These are phyloP conservation scores for Caenorhabditis afra DNA, from an alignment of 2,888 invertebrate genomes.

Conservation along the genomic window DNA sequence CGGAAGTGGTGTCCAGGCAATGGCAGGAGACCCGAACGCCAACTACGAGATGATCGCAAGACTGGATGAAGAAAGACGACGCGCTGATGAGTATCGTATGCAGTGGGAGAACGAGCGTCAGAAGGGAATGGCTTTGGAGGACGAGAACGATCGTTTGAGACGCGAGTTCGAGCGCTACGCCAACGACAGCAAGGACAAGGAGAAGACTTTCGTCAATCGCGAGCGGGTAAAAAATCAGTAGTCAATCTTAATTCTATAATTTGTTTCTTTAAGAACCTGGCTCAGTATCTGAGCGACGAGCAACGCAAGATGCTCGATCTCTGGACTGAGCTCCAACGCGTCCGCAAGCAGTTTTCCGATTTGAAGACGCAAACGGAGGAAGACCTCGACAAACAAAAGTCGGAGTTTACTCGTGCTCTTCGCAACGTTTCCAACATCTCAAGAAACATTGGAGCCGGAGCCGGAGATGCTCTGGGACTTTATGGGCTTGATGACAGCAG, in stretches of 20 bases:
- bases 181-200: slow-evolving; percentile 75
- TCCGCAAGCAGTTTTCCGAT: slow-evolving; percentile 78
- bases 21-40: slow-evolving; percentile 75
- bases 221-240: slow-evolving; percentile 63
- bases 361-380: slow-evolving; percentile 70
- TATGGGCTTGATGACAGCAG: slow-evolving; percentile 59
- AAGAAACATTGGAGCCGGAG: slow-evolving; percentile 47
- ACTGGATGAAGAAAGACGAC: slow-evolving; percentile 78
- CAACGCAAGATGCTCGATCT: slow-evolving; percentile 80
- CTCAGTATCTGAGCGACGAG: slow-evolving; percentile 79
- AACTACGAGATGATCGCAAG: slow-evolving; percentile 77
- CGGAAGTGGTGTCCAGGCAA: slow-evolving; percentile 35
- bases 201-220: slow-evolving; percentile 72
- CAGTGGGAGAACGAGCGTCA: slow-evolving; percentile 78
- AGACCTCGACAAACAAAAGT: slow-evolving; percentile 73
- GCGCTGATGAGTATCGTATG: slow-evolving; percentile 77
- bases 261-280: no score
- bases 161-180: slow-evolving; percentile 76
- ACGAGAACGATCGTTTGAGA: slow-evolving; percentile 76
- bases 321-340: slow-evolving; percentile 79
- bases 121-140: slow-evolving; percentile 73
- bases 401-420: slow-evolving; percentile 74
- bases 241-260: no score
- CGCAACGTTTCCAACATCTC: slow-evolving; percentile 66
- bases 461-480: slow-evolving; percentile 35